Evolutionary conservation across 92 coral and sea anemone species (phyloP).

Genomic region (Zoanthus sansibaricus): DNA sequence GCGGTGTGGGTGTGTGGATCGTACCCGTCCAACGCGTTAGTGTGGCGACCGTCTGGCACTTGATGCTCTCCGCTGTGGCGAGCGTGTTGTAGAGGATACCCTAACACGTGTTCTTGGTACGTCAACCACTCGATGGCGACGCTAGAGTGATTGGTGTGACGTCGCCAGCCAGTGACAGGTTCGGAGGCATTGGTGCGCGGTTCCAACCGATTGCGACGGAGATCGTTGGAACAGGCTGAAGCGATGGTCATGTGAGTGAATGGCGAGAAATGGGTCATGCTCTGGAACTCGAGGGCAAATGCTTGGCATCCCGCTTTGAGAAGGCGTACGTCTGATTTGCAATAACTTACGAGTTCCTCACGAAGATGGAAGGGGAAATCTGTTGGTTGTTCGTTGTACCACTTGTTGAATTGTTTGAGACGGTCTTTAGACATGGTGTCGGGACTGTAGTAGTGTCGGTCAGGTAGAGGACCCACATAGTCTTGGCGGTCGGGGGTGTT

Average conservation of each 20-base stretch:
- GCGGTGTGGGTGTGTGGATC: not conserved
- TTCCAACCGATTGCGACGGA: not conserved
- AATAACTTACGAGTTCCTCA: conserved; percentile 23
- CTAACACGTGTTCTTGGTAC: not conserved
- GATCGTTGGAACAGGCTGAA: not conserved
- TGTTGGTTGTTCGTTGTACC: conserved; percentile 19
- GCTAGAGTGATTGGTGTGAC: not conserved
- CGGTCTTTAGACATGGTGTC: conserved; percentile 8
- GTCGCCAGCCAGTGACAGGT: not conserved
- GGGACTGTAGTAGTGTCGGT: conserved; percentile 15
- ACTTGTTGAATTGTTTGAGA: not conserved
- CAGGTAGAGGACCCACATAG: conserved; percentile 31
- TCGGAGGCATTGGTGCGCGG: not conserved
- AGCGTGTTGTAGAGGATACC: not conserved
- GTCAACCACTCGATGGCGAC: not conserved
- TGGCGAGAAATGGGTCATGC: conserved; percentile 24
- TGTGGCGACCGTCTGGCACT: too few species aligned
- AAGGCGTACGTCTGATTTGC: conserved; percentile 32
- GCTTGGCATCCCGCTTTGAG: not conserved
- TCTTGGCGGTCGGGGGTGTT: conserved; percentile 18
- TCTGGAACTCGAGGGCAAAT: conserved; percentile 1
- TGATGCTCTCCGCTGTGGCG: not conserved
- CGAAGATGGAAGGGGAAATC: not conserved
- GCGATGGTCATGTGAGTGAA: conserved; percentile 36
- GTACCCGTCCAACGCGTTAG: not conserved